Base-by-base conservation (phyloP, 2,888 invertebrate genomes). In the Neoascia interrupta region DNA sequence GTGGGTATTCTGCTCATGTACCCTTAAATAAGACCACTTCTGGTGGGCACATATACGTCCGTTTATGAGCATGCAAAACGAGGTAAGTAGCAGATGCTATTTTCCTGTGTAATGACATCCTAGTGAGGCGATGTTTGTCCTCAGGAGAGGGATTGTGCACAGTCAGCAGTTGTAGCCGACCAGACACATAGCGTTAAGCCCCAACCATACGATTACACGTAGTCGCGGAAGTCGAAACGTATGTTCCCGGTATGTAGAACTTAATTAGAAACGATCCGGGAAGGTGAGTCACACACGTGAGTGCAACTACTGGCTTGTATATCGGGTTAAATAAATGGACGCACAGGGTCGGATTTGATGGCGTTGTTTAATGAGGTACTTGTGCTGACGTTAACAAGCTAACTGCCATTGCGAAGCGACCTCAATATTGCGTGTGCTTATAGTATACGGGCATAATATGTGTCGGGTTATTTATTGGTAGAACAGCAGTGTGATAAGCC, bases 301-400 rank as follows among this genome's bases (percentile, higher is more conserved):
- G 58, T 34, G 39, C 26, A 61, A 51, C 37, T 53, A 60, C 31
- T 34, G 54, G 61, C 31, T n/a, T n/a, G n/a, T 47, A 49, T 60
- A 73, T 68, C 54, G 68, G 56, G 66, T 51, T 73, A 73, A 73
- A 73, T 79, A 73, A 79, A 66, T 73, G 60, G 53, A 64, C 72
- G 58, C 49, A 72, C 72, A 76, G 76, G 76, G 72, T 76, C 64
- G 63, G 76, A 76, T 72, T 76, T 70, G 70, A 76, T 72, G 76
- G 64, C 23, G 49, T 43, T 56, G 26, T 49, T 64, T 76, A 73
- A 79, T 79, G 79, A 79, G 79, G 73, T 61, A 73, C 79, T 79
- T 79, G 54, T 31, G 45, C 54, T 68, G 45, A 79, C 51, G 73
- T 73, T 73, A 79, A 68, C 73, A 73, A 60, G 73, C 60, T 73